phyloP scores from a whole-genome alignment of 1,140 invertebrate species.

The Hermetia illucens region DNA sequence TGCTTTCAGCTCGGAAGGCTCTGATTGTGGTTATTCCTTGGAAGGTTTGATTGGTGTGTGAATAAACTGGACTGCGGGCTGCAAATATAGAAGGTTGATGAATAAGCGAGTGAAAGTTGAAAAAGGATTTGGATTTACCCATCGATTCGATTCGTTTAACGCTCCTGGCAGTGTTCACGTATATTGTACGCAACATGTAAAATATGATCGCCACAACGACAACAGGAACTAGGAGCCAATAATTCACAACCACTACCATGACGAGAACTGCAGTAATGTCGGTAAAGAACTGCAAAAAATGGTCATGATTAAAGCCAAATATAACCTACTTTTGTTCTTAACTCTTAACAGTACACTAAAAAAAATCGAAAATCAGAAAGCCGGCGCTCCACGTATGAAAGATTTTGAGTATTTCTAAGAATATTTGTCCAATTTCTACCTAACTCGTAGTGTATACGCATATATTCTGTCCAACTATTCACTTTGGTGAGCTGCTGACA shows the following conservation, averaged over 20 bases:
- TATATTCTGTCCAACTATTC: no score
- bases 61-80: slow-evolving; percentile 54
- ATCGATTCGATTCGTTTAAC: slow-evolving; percentile 71
- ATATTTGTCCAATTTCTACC: no score
- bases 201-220: slow-evolving; percentile 50
- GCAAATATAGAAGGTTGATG: slow-evolving; percentile 1
- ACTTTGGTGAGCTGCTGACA: no score
- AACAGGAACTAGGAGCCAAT: slow-evolving; percentile 63
- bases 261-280: slow-evolving; percentile 48
- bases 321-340: no score
- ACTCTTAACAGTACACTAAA: no score
- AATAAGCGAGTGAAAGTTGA: background rate
- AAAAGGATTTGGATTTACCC: slow-evolving; percentile 33
- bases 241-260: slow-evolving; percentile 66
- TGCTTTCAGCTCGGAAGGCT: slow-evolving; percentile 45
- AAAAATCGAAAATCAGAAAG: no score
- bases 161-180: slow-evolving; percentile 64
- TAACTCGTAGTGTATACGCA: no score
- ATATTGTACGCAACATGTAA: slow-evolving; percentile 53
- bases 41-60: slow-evolving; percentile 57
- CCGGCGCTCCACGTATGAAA: no score
- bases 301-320: no score
- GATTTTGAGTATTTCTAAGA: no score
- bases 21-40: slow-evolving; percentile 71
- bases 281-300: slow-evolving; percentile 47